Base-by-base conservation (phyloP, 2,888 invertebrate species). In the Leptothorax acervorum region DNA sequence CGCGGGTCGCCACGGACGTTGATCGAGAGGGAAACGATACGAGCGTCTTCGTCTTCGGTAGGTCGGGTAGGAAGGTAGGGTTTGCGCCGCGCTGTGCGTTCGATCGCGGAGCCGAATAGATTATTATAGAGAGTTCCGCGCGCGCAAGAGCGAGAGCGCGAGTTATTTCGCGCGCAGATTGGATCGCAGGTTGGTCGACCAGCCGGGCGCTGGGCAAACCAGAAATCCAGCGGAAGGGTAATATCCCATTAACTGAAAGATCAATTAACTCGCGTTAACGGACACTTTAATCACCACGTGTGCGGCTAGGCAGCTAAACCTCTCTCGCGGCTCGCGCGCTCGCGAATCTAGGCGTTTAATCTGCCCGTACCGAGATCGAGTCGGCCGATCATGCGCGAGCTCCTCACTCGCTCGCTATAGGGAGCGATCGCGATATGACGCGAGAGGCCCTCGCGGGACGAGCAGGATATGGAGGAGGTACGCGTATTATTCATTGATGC, bases 181-280 rank as follows among this genome's bases (percentile, higher is more conserved):
- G 70, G 76, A 84, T 82, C 85, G 70, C 66, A 71, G 65, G 75
- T 28, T 42, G 11, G 73, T 63, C 78, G 62, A 62, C 28, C 28
- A 68, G 48, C 48, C 35, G 63, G 83, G 42, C 42, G 65, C 75
- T 74, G 83, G 85, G 84, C 85, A 86, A 85, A 84, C 81, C 62
- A 76, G 87, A 87, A 84, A 85, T 75, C 55, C 82, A 76, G 84
- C 57, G 79, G 76, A 85, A 78, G 82, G 85, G 74, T 82, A 85
- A 83, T 87, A 83, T 86, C 89, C 82, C 84, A 84, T 85, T 90
- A 83, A 86, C 73, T 68, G 84, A 86, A 84, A 81, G 90, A 91
- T 92, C 91, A 89, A 91, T 92, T 91, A 92, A 91, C 90, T 89
- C 88, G 87, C 88, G 90, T 88, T 91, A 91, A 92, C 88, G 89